Evolutionary conservation across 2,888 invertebrate species (phyloP).

Genomic region (Orthosia gracilis): DNA sequence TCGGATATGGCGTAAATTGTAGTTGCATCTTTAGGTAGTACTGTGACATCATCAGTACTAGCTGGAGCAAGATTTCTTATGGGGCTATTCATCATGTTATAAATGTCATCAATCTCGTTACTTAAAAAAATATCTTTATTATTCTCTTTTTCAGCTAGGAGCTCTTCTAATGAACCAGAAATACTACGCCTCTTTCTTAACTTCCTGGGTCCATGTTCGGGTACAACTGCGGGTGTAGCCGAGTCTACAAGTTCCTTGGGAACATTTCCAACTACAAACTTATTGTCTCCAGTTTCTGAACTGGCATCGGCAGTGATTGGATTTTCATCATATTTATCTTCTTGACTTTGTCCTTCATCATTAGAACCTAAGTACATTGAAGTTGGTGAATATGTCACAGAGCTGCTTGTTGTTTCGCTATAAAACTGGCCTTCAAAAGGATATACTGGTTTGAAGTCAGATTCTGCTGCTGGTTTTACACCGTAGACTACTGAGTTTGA

Average conservation of each 20-base stretch:
- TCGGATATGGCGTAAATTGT: conserved; percentile 78
- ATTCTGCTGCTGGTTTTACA: conserved; percentile 84
- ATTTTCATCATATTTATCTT: conserved; percentile 80
- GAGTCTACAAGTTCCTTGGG: conserved; percentile 91
- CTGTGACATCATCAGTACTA: conserved; percentile 50
- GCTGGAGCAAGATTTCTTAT: conserved; percentile 72
- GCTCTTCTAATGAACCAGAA: conserved; percentile 84
- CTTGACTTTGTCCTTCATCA: conserved; percentile 77
- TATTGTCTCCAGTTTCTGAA: conserved; percentile 80
- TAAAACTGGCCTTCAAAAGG: conserved; percentile 86
- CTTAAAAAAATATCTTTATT: conserved; percentile 86
- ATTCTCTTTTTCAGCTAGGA: conserved; percentile 80
- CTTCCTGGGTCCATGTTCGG: conserved; percentile 92
- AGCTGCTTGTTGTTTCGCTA: conserved; percentile 84
- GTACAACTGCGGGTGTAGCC: conserved; percentile 91
- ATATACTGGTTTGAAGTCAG: conserved; percentile 88
- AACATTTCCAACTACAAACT: conserved; percentile 93
- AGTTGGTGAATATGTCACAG: conserved; percentile 85
- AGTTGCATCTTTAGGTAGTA: conserved; percentile 74
- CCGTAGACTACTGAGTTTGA: conserved; percentile 86
- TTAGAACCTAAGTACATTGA: conserved; percentile 88
- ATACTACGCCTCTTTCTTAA: conserved; percentile 82
- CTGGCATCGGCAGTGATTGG: conserved; percentile 70
- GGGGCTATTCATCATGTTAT: conserved; percentile 68
- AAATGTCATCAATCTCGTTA: conserved; percentile 87